Conservation (phyloP, 2,113 vertebrate genomes). For the Bos indicus region DNA sequence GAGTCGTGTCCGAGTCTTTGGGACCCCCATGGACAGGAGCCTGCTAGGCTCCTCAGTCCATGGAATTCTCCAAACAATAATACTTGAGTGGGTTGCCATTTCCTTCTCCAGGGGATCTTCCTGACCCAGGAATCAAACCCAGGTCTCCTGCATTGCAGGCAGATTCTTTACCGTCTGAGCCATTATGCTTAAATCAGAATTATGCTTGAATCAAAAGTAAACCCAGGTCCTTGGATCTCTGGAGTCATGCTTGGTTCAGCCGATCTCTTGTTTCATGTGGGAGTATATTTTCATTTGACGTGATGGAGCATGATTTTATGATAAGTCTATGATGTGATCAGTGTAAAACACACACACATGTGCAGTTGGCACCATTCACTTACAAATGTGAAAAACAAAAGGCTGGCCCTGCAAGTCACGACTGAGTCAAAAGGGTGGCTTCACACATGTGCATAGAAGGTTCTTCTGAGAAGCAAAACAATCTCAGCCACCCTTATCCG, state of each 20-base stretch:
- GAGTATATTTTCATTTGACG: too few species aligned
- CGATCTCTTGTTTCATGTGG: rapidly evolving
- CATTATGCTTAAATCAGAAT: not conserved
- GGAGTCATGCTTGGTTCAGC: rapidly evolving
- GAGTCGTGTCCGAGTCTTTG: not conserved
- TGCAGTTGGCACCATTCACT: not conserved
- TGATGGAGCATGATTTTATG: not conserved
- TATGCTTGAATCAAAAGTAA: not conserved
- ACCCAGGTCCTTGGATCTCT: too few species aligned
- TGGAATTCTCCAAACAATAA: not conserved
- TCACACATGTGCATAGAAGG: rapidly evolving
- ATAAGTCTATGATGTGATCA: rapidly evolving
- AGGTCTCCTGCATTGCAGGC: not conserved
- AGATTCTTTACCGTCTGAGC: not conserved
- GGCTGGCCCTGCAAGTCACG: not conserved
- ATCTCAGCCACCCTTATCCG: rapidly evolving
- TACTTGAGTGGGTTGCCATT: not conserved
- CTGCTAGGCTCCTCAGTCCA: not conserved
- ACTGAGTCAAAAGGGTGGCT: not conserved
- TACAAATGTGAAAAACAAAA: not conserved
- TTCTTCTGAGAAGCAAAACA: not conserved
- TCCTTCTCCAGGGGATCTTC: not conserved
- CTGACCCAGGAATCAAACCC: not conserved
- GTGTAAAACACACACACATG: rapidly evolving
- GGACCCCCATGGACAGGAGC: not conserved